Evolutionary conservation across 2,113 vertebrate species (phyloP), one percentile per base, ranked within the genome.

Genomic region (Hystrix cristata): DNA sequence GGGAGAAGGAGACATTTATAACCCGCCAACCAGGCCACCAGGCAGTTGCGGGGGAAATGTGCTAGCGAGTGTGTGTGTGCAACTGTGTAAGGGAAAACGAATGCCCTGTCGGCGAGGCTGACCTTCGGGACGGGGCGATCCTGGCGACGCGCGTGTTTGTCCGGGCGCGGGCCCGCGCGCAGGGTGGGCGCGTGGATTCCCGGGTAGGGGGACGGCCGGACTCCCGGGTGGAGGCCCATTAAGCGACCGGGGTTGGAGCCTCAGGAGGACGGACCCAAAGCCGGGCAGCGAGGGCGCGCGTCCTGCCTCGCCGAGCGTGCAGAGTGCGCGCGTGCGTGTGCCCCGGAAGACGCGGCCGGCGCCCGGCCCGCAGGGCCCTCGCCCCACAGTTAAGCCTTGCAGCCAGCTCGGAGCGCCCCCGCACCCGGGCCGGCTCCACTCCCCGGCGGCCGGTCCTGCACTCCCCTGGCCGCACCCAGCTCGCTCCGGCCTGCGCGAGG

Each of bases 1-100:
- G 98, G 98, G 98, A 98, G 98, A 99, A 99, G 99, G 99, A 99
- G 99, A 99, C 99, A 99, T 99, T 99, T 99, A 99, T 99, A 99
- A 99, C 98, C 99, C 98, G 98, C 99, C 99, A 99, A 99, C 98
- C 99, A 99, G 98, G 98, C 99, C 99, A 99, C 99, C 98, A 99
- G 99, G 99, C 99, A 99, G 98, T 99, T 99, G 81, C 69, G 43
- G 9, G 4, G 99, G 98, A 99, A 99, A 98, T 98, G 92, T 96
- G 62, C 38, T 93, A 27, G 90, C 57, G 92, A 69, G 80, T 62
- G 97, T 91, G 96, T 89, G 98, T 72, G 98, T 60, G 72, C 96
- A 98, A 96, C 98, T 98, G 95, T 98, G 97, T 97, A 98, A 99
- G 98, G 98, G 98, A 98, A 99, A 99, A 99, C 98, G 98, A 98